Percentiles rank a stretch among this genome's conserved stretches.
phyloP scores from a whole-genome alignment of 1,140 invertebrate genomes.

The Euwallacea similis region DNA sequence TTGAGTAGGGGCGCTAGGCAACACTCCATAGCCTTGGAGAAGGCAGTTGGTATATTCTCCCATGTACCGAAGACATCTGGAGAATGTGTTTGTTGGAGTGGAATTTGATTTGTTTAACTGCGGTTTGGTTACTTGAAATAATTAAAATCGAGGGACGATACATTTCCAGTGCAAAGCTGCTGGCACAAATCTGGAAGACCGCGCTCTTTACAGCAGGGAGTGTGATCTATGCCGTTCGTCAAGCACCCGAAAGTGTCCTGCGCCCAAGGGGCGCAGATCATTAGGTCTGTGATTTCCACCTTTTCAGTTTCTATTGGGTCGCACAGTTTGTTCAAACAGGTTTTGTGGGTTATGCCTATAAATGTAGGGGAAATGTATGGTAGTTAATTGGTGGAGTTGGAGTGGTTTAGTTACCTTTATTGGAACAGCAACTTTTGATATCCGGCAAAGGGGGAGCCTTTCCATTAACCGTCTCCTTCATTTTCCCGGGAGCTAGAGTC shows the following conservation, averaged over 20 bases:
- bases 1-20: conserved; percentile 69
- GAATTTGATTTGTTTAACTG: no score
- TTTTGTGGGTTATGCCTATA: conserved; percentile 66
- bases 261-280: conserved; percentile 85
- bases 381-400: no score
- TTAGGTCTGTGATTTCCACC: conserved; percentile 70
- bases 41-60: conserved; percentile 76
- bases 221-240: conserved; percentile 78
- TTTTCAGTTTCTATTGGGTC: conserved; percentile 67
- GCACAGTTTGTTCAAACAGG: conserved; percentile 76
- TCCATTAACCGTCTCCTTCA: conserved; percentile 58
- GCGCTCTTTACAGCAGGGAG: conserved; percentile 72
- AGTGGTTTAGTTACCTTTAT: conserved; percentile 54
- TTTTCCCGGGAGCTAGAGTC: conserved; percentile 64
- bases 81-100: background rate
- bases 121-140: conserved; percentile 67
- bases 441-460: conserved; percentile 68
- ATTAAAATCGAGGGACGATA: conserved; percentile 76
- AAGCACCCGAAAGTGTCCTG: conserved; percentile 76
- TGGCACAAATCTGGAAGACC: conserved; percentile 74
- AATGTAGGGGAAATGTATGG: background rate
- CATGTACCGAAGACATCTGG: conserved; percentile 74
- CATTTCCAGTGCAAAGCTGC: conserved; percentile 74
- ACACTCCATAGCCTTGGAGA: conserved; percentile 79
- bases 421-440: conserved; percentile 69